A percentile compares a stretch with the other conserved stretches of the same genome.
Evolutionary conservation across 2,888 invertebrate genomes (phyloP).

Genomic region (Ornithoptera alexandrae): DNA sequence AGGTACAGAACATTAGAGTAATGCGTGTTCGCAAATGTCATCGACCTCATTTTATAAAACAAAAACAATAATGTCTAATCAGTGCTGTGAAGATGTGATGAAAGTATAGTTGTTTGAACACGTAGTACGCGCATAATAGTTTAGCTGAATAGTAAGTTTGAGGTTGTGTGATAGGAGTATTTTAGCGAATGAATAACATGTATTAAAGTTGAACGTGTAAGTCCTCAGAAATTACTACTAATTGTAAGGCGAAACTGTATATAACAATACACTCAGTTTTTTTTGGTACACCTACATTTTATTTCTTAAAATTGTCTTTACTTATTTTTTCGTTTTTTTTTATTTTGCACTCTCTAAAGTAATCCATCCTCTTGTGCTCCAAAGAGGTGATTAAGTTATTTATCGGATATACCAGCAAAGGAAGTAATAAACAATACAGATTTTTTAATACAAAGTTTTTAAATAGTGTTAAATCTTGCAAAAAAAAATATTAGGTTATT

Average conservation of each 20-base stretch:
- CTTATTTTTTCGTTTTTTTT: too few species aligned
- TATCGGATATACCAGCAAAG: too few species aligned
- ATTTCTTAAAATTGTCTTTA: too few species aligned
- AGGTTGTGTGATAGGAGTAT: slow-evolving; percentile 18
- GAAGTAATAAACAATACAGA: too few species aligned
- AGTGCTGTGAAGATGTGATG: slow-evolving; percentile 61
- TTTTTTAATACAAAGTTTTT: too few species aligned
- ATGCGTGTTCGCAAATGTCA: slow-evolving; percentile 32
- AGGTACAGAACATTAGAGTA: slow-evolving; percentile 70
- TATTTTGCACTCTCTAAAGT: too few species aligned
- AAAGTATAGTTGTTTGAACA: slow-evolving; percentile 34
- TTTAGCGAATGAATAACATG: slow-evolving; percentile 1
- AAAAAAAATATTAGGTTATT: too few species aligned
- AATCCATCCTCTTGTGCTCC: too few species aligned
- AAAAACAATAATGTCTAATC: slow-evolving; percentile 40
- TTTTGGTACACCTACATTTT: too few species aligned
- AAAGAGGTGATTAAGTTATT: too few species aligned
- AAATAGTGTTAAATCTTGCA: too few species aligned
- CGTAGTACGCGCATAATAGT: slow-evolving; percentile 33
- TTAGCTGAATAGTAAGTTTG: slow-evolving; percentile 19
- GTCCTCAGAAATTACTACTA: neutral
- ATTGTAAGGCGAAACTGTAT: neutral
- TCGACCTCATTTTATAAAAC: slow-evolving; percentile 21
- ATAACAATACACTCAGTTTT: neutral
- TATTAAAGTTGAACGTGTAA: neutral